phyloP scores from a whole-genome alignment of 2,113 vertebrate genomes.

The Chaetura pelagica region DNA sequence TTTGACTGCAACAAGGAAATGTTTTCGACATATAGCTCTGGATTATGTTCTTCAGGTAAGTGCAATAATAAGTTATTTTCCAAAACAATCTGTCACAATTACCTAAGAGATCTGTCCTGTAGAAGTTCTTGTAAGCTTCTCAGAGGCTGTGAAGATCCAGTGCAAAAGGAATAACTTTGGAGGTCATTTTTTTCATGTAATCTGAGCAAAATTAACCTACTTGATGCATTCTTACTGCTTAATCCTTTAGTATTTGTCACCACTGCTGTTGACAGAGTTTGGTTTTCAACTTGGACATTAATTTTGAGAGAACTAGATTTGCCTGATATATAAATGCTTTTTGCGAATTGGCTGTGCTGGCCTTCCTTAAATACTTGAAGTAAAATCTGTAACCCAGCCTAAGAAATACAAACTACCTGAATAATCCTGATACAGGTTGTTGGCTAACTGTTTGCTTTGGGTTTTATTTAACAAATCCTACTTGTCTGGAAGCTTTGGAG shows the following conservation, averaged over 20 bases:
- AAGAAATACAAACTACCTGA: not conserved
- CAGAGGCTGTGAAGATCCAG: not conserved
- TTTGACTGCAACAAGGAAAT: constrained; percentile 93
- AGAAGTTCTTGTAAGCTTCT: not conserved
- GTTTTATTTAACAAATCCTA: not conserved
- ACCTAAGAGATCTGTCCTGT: not conserved
- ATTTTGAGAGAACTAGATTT: not conserved
- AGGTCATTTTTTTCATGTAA: not conserved
- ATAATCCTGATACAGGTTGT: not conserved
- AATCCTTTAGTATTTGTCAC: not conserved
- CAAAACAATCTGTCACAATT: not conserved
- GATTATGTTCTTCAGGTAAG: constrained; percentile 96
- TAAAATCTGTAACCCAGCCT: not conserved
- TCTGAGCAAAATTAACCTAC: not conserved
- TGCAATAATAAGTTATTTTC: not conserved
- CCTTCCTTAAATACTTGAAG: not conserved
- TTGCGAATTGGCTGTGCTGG: not conserved
- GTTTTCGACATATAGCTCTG: constrained; percentile 94
- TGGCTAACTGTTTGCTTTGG: not conserved
- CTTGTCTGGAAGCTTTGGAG: not conserved
- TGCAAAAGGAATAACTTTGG: not conserved
- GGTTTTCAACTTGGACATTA: not conserved
- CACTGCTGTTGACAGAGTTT: not conserved
- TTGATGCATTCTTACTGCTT: not conserved
- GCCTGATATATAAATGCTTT: not conserved